Evolutionary conservation across 2,113 vertebrate species (phyloP).

Genomic region (Thinocorus orbignyianus): DNA sequence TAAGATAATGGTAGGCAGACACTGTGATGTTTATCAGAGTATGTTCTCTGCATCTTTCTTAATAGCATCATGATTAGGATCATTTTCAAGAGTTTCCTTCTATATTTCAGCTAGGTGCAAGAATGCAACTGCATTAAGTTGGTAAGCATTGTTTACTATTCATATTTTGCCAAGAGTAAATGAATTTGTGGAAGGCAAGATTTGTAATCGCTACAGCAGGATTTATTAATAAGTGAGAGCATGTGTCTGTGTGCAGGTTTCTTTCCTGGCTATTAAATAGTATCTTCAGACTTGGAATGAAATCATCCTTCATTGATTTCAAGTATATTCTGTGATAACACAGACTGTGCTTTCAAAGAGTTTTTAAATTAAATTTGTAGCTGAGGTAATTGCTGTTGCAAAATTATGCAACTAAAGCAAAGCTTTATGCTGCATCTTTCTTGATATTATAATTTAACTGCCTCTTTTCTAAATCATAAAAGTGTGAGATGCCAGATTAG

Average conservation of each 20-base stretch:
- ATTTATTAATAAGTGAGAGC: constrained; percentile 64
- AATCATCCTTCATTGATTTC: constrained; percentile 78
- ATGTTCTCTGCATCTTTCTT: constrained; percentile 58
- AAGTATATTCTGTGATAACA: constrained; percentile 71
- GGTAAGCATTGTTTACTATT: constrained; percentile 70
- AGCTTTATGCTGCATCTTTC: constrained; percentile 59
- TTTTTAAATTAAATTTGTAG: constrained; percentile 81
- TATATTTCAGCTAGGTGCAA: constrained; percentile 65
- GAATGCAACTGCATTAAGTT: constrained; percentile 59
- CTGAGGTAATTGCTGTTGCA: constrained; percentile 73
- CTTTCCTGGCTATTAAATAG: constrained; percentile 65
- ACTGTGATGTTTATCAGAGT: constrained; percentile 56
- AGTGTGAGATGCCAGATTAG: constrained; percentile 37
- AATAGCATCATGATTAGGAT: constrained; percentile 70
- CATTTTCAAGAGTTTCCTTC: constrained; percentile 62
- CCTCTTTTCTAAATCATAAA: constrained; percentile 64
- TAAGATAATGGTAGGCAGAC: constrained; percentile 63
- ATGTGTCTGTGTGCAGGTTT: background rate
- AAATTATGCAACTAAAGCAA: constrained; percentile 71
- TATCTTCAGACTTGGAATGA: constrained; percentile 71
- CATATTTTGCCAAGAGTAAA: constrained; percentile 62
- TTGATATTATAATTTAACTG: constrained; percentile 69
- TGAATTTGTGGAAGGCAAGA: constrained; percentile 55
- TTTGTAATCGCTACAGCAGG: constrained; percentile 62
- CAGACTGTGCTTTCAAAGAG: constrained; percentile 72